Base-by-base conservation (phyloP, 2,113 vertebrate genomes). In the Hippocampus comes region DNA sequence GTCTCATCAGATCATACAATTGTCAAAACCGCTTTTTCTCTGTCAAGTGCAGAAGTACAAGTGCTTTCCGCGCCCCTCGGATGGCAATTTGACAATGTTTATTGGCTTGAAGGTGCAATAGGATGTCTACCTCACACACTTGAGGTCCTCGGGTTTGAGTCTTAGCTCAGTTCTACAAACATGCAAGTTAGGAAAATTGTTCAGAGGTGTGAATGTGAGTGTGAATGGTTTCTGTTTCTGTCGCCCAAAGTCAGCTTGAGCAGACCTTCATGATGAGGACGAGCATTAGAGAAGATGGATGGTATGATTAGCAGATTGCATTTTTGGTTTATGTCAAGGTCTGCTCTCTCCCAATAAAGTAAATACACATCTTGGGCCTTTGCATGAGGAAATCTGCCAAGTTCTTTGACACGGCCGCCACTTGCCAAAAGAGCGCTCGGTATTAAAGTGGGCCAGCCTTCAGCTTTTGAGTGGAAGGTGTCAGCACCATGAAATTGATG, bases 1-100 rank as follows among this genome's bases (percentile, higher is more conserved):
- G 87, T 84, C 82, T 75, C 73, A 76, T 80, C 70, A 81, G 79
- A 84, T 83, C 81, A 84, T 76, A 81, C 61, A 85, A 87, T 78
- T 78, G 67, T 82, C 78, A 82, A 87, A 86, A 71, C 73, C 42
- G 10, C 53, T n/a, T 11, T 23, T 21, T 55, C 11, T 23, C 2
- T n/a, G 21, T 55, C 21, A 55, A 55, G 53, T n/a, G 53, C 53
- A 11, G 21, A 23, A n/a, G 20, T 2, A 2, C 20, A 51, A 21
- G 21, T 4, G 21, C 21, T 56, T 56, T 2, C 53, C 1, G 10
- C 21, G 0, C n/a, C 9, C 8, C 53, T 11, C 21, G n/a, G n/a
- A 56, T 11, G 21, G 53, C 3, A 9, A 23, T 10, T 11, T 8
- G 9, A 23, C 7, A 11, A 23, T 23, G n/a, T 56, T 56, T 23